Conservation (phyloP, 2,113 vertebrate genomes). For the Plotosus lineatus region DNA sequence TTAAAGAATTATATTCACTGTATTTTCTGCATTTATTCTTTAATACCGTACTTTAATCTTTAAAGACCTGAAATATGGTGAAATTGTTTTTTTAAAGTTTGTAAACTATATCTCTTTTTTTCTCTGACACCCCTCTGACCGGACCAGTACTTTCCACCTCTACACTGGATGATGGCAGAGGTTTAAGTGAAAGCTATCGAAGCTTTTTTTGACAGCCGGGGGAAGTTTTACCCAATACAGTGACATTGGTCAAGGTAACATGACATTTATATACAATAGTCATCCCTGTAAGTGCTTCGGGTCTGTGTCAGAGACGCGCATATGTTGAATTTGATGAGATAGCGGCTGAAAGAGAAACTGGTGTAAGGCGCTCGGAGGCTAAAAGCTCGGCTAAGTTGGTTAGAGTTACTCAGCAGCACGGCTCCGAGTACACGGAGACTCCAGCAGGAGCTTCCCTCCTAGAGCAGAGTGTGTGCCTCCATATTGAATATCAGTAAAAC, state of each 20-base stretch:
- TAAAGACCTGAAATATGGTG: neutral
- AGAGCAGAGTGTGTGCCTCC: neutral
- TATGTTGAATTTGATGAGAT: neutral
- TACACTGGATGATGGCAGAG: slow-evolving; percentile 66
- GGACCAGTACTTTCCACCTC: neutral
- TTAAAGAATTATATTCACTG: neutral
- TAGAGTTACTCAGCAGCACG: slow-evolving; percentile 17
- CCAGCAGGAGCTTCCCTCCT: neutral
- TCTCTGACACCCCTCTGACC: neutral
- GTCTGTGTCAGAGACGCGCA: neutral
- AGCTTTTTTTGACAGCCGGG: slow-evolving; percentile 73
- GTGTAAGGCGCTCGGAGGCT: neutral
- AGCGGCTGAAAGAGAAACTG: neutral
- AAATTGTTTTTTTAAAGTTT: neutral
- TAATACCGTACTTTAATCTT: rapidly evolving
- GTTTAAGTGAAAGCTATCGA: slow-evolving; percentile 73
- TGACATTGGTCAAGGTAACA: slow-evolving; percentile 66
- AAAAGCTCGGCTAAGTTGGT: neutral
- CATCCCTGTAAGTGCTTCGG: slow-evolving; percentile 10
- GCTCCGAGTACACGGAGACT: neutral
- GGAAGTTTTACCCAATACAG: slow-evolving; percentile 67
- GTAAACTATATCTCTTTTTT: neutral
- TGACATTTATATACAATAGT: slow-evolving; percentile 40
- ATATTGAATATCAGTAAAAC: neutral
- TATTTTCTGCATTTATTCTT: neutral